Evolutionary conservation across 2,888 invertebrate genomes (phyloP).

Genomic region (Drosophila kokeensis): DNA sequence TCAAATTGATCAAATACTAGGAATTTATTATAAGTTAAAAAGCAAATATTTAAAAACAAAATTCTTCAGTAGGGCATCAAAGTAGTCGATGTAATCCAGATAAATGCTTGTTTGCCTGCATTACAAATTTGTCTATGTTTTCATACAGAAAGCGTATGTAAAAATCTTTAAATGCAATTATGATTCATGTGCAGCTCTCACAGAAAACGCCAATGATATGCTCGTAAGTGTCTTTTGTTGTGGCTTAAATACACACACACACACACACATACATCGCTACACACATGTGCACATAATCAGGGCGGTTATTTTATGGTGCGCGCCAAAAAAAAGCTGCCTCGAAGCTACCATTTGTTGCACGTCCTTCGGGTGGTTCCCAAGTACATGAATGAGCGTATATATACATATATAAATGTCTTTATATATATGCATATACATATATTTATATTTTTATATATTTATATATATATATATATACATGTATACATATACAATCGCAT

Average conservation of each 20-base stretch:
- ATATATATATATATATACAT: conserved; percentile 14
- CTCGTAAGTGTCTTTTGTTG: conserved; percentile 73
- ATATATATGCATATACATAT: not conserved
- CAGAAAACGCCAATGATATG: conserved; percentile 76
- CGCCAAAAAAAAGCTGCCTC: conserved; percentile 58
- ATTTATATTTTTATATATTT: conserved; percentile 3
- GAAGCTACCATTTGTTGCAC: conserved; percentile 71
- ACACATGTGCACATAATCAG: conserved; percentile 11
- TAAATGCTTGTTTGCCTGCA: not conserved
- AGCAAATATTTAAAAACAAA: not conserved
- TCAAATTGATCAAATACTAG: not conserved
- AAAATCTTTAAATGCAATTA: conserved; percentile 77
- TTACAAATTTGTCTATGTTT: conserved; percentile 22
- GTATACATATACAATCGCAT: conserved; percentile 68
- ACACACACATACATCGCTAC: conserved; percentile 4
- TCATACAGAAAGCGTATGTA: conserved; percentile 32
- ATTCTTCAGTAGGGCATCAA: conserved; percentile 14
- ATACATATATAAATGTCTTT: not conserved
- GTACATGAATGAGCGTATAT: conserved; percentile 27
- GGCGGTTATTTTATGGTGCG: conserved; percentile 41
- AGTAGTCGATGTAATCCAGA: not conserved
- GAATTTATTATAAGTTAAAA: not conserved
- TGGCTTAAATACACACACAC: conserved; percentile 63
- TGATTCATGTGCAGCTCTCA: conserved; percentile 49
- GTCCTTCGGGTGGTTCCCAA: conserved; percentile 58